Conservation (phyloP, 2,113 vertebrate genomes). For the Lathamus discolor region DNA sequence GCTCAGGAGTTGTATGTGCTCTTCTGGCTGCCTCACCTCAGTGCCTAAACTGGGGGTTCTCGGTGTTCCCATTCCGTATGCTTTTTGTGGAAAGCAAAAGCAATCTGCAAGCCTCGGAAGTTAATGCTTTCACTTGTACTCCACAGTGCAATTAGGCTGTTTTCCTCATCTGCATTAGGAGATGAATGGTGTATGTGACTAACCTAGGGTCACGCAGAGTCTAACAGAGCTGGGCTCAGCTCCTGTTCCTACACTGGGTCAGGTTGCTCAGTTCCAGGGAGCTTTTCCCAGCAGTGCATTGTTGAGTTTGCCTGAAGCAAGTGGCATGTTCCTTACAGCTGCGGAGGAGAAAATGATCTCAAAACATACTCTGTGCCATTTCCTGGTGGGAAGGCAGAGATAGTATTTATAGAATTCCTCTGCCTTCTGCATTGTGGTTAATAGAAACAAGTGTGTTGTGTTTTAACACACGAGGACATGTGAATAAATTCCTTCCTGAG, state of each 20-base stretch:
- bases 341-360: neutral
- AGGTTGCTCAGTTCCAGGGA: neutral
- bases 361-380: neutral
- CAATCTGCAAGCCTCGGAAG: neutral
- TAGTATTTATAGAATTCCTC: neutral
- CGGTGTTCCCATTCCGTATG: neutral
- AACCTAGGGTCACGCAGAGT: neutral
- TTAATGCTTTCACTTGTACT: neutral
- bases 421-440: neutral
- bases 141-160: neutral
- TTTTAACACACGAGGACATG: neutral
- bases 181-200: neutral
- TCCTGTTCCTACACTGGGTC: fast-evolving
- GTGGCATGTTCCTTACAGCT: neutral
- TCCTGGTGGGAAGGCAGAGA: neutral
- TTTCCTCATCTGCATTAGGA: neutral
- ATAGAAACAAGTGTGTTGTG: neutral
- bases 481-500: neutral
- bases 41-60: neutral
- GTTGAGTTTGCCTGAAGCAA: neutral
- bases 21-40: neutral
- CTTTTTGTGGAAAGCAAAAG: neutral
- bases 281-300: neutral
- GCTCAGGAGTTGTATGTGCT: too few species aligned
- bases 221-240: neutral